Base-by-base conservation (phyloP, 2,888 invertebrate genomes). In the Corbicula japonica region DNA sequence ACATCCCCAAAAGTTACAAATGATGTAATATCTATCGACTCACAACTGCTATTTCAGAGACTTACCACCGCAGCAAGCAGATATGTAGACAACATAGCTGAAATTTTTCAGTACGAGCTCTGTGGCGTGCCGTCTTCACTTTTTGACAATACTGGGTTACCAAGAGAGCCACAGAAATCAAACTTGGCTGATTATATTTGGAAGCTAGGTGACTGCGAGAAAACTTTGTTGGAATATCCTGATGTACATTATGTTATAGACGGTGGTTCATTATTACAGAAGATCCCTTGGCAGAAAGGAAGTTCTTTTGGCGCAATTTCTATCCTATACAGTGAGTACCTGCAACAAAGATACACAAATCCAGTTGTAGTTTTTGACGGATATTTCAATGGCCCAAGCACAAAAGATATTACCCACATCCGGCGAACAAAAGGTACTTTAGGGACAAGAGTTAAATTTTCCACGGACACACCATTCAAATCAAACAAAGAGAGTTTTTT, bases 311-410 rank as follows among this genome's bases (percentile, higher is more conserved):
- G 58, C 10, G 69, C 10, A n/a, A 56, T 69, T 18, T 69, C 56
- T 32, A 23, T 46, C 18, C 38, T 28, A 18, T 56, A 69, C 32
- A 6, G 10, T 23, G 58, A 69, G 26, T 69, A 56, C 21, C 30
- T 69, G 4, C 32, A 12, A 38, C 8, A 30, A 26, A 21, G 30
- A 6, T 34, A 69, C 46, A 28, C 35, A 12, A 52, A 76, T 2
- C 34, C 79, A 10, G 79, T 65, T 21, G 68, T 80, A 68, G 84
- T 87, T 18, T 88, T 88, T 62, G 85, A 81, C 78, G 86, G 87
- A 10, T 86, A 86, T 62, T 34, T 28, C 12, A 30, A 50, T 52
- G 76, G 75, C 10, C 79, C 76, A 41, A 60, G 80, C 18, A 86
- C 80, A 21, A 86, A 86, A 54, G 82, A 86, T 60, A 60, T 66